These are phyloP conservation scores for Falco novaeseelandiae DNA, from an alignment of 2,797 vertebrate genomes.

Conservation along the genomic window DNA sequence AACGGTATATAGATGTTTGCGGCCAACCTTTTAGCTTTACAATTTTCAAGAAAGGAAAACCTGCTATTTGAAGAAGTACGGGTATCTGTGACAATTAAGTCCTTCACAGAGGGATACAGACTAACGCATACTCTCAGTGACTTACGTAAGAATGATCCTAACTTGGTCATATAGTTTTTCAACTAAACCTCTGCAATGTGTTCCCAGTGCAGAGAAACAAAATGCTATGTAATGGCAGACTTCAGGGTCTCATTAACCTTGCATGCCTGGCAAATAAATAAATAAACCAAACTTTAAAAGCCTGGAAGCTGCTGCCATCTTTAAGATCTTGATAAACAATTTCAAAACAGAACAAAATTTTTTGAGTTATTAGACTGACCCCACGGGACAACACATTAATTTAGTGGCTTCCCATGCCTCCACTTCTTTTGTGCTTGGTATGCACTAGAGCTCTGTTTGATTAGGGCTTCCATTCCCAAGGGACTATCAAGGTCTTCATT, in stretches of 20 bases:
- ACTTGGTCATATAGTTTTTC: background rate
- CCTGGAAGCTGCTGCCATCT: background rate
- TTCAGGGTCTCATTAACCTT: background rate
- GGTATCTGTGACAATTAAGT: background rate
- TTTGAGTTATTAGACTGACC: background rate
- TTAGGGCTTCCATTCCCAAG: background rate
- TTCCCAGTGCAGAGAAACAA: background rate
- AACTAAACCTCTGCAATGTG: background rate
- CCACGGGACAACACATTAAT: background rate
- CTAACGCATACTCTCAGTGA: background rate
- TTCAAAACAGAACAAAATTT: background rate
- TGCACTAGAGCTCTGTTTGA: background rate
- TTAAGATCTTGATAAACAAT: background rate
- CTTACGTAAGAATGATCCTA: background rate
- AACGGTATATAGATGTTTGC: background rate
- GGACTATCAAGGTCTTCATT: background rate
- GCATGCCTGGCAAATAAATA: background rate
- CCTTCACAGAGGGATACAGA: background rate
- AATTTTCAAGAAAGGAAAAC: background rate
- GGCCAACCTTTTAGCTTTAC: background rate
- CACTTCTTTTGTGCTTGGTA: background rate
- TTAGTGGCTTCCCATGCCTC: background rate
- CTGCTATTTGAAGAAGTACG: background rate
- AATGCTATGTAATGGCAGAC: fast-evolving
- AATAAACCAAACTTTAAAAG: background rate